Conservation (phyloP, 2,113 vertebrate genomes). For the Sminthopsis crassicaudata region DNA sequence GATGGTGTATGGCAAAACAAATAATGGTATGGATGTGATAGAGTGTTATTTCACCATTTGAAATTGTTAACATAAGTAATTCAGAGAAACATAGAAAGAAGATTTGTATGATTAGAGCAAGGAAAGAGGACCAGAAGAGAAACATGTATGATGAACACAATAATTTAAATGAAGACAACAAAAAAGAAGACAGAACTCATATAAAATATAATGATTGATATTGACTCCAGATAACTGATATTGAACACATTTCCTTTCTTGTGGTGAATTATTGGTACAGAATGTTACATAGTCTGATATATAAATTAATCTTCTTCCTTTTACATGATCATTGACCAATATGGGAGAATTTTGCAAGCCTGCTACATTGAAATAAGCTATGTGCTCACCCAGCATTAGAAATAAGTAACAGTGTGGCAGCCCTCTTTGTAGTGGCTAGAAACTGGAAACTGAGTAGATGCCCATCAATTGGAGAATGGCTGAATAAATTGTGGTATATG, state of each 20-base stretch:
- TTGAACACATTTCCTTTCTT: neutral
- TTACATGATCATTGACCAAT: neutral
- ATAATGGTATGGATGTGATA: neutral
- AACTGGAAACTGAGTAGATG: no score
- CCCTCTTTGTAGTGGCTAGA: no score
- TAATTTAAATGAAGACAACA: neutral
- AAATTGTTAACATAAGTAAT: neutral
- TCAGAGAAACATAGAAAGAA: neutral
- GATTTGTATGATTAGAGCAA: neutral
- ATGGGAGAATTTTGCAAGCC: neutral
- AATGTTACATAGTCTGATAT: neutral
- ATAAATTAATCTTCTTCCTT: neutral
- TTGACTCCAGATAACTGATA: neutral
- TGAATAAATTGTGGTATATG: no score
- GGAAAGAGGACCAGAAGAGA: neutral
- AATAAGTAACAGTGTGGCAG: no score
- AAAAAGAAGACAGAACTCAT: neutral
- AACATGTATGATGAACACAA: neutral
- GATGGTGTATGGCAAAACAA: neutral
- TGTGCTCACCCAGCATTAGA: neutral
- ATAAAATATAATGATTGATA: neutral
- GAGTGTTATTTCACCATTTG: neutral
- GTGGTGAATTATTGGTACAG: neutral
- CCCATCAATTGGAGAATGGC: no score
- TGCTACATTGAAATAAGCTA: neutral